A percentile compares a stretch with the other conserved stretches of the same genome.
phyloP scores from a whole-genome alignment of 2,888 invertebrate species.

The Megalurothrips usitatus region DNA sequence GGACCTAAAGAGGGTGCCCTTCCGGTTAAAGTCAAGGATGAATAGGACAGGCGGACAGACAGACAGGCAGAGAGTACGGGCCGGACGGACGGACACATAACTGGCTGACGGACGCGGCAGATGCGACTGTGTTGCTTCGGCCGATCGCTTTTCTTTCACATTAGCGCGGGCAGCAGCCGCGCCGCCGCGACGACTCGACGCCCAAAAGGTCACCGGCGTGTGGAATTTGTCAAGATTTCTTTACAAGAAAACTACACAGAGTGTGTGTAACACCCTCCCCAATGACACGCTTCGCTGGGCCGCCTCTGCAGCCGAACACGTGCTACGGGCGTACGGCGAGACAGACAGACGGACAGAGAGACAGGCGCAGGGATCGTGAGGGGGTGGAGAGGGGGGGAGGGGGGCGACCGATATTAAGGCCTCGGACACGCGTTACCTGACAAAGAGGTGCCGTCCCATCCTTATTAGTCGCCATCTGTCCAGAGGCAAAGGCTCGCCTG shows the following conservation, averaged over 20 bases:
- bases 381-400: background rate
- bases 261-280: background rate
- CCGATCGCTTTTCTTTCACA: background rate
- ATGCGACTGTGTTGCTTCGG: background rate
- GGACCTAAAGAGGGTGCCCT: too few relatives aligned
- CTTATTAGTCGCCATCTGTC: constrained; percentile 3
- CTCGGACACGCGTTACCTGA: constrained; percentile 25
- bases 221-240: constrained; percentile 16
- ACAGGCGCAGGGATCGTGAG: too few relatives aligned
- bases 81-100: too few relatives aligned
- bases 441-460: background rate
- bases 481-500: background rate
- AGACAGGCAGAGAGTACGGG: too few relatives aligned
- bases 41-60: too few relatives aligned
- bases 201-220: background rate
- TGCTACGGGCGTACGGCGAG: background rate
- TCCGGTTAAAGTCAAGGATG: too few relatives aligned
- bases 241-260: background rate
- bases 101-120: too few relatives aligned
- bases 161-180: background rate
- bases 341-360: too few relatives aligned
- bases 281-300: background rate
- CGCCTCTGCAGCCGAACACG: background rate
- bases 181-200: background rate
- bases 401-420: constrained; percentile 13